These are phyloP conservation scores for Pseudomyrmex dendroicus DNA, from an alignment of 1,140 invertebrate species.

Conservation along the genomic window DNA sequence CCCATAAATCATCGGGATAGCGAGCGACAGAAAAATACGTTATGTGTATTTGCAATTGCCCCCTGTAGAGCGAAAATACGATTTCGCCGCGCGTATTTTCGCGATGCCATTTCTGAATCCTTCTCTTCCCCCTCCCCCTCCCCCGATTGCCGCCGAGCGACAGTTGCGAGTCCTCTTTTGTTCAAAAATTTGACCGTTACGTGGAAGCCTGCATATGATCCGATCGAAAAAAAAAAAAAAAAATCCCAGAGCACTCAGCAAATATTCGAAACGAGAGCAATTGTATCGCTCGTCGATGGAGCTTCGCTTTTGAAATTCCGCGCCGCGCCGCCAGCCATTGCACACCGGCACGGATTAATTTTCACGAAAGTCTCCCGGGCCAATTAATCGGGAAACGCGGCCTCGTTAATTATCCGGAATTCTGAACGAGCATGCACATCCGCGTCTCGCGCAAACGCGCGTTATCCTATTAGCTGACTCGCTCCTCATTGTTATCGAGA, in stretches of 20 bases:
- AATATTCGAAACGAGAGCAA: constrained; percentile 17
- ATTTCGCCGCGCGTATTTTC: neutral
- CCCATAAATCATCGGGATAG: constrained; percentile 37
- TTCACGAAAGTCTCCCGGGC: constrained; percentile 40
- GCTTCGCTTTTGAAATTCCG: constrained; percentile 26
- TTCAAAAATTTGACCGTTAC: constrained; percentile 7
- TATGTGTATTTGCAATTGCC: neutral
- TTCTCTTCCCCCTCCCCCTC: too few species aligned
- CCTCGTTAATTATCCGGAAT: constrained; percentile 51
- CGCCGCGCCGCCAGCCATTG: neutral
- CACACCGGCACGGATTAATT: constrained; percentile 17
- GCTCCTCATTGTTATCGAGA: constrained; percentile 41
- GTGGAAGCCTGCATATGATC: neutral
- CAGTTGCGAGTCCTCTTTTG: neutral
- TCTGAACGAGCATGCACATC: constrained; percentile 2
- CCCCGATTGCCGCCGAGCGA: neutral
- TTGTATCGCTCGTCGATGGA: neutral
- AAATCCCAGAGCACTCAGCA: neutral
- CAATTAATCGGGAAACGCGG: constrained; percentile 43
- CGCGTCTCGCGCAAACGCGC: neutral
- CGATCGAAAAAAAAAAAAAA: constrained; percentile 5
- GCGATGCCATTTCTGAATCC: constrained; percentile 2
- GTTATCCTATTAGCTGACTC: constrained; percentile 24
- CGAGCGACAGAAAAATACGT: constrained; percentile 27
- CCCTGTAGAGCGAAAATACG: neutral